Base-by-base conservation (phyloP, 2,888 invertebrate genomes). In the Rhaphigaster nebulosa region DNA sequence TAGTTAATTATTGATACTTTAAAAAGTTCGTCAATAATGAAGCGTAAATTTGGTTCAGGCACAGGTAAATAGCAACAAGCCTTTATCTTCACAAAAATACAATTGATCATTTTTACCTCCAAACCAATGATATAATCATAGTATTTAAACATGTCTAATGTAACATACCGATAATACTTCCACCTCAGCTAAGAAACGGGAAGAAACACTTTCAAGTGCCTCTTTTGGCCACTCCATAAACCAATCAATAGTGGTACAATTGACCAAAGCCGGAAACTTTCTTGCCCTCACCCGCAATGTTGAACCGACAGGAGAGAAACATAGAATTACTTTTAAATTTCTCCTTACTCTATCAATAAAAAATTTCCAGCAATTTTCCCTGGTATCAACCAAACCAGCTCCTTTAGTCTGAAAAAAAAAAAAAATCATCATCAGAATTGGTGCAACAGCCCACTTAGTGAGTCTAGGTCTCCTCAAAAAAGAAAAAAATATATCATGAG, bases 221-320 rank as follows among this genome's bases (percentile, higher is more conserved):
- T 98, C 97, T 93, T 96, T 95, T 0, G 99, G 99, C 99, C 99
- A 99, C 93, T 98, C 98, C 93, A 99, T 98, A 94, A 99, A 99
- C 98, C 99, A 99, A 94, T 99, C 97, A 92, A 99, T 98, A 29
- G 97, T 96, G 0, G 98, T 98, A 93, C 98, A 98, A 94, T 97
- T 99, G 29, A 98, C 97, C 56, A 99, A 94, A 0, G 99, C 98
- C 0, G 99, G 99, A 94, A 99, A 99, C 94, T 98, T 98, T 90
- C 99, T 95, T 10, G 97, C 97, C 90, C 99, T 95, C 29, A 98
- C 95, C 90, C 99, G 95, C 29, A 99, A 94, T 0, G 98, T 98
- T 0, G 97, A 96, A 0, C 99, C 99, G 90, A 99, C 98, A 0
- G 99, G 99, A 0, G 98, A 99, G 94, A 99, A 99, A 93, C 98